Evolutionary conservation across 2,797 vertebrate genomes (phyloP), one percentile per base, ranked within the genome.

Genomic region (Danio jaintianensis): DNA sequence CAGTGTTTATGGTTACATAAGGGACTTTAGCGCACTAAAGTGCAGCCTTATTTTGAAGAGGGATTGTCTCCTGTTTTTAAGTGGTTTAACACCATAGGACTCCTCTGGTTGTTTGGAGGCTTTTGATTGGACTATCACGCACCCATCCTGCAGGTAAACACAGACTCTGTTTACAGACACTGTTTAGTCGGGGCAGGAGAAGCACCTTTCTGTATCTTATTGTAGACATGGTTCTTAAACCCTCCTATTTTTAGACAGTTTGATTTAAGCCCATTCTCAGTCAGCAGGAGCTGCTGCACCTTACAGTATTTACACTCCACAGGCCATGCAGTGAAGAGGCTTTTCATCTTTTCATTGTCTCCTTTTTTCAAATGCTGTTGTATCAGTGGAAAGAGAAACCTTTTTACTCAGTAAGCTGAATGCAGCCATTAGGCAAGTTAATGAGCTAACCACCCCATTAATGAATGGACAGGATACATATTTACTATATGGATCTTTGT

Each of bases 231-330:
- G 70, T 76, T 78, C 80, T 80, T 83, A 83, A 88, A 68, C n/a
- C 78, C 66, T 79, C 61, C 80, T 87, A 85, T 83, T 84, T 87
- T 83, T 86, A 86, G 80, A 81, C 58, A 38, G 29, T 62, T 40
- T 56, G 82, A 83, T 76, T 75, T 76, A 56, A 80, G 36, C 47
- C 56, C 67, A 70, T 40, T 67, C 62, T 77, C 63, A 77, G 48
- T 7, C 12, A 16, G 45, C 52, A 50, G 18, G 18, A 61, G 40
- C n/a, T 56, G 38, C 7, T 43, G 68, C 36, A 71, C 38, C 67
- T 63, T 63, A 52, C 48, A 52, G 48, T 52, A 53, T 72, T 71
- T 53, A 63, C 47, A 1, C 48, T 29, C 18, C n/a, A 15, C 52
- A 68, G 43, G 48, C 12, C 13, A 29, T 7, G 36, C 4, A 0